Evolutionary conservation across 2,797 vertebrate genomes (phyloP), one percentile per base, ranked within the genome.

Genomic region (Sparus aurata): DNA sequence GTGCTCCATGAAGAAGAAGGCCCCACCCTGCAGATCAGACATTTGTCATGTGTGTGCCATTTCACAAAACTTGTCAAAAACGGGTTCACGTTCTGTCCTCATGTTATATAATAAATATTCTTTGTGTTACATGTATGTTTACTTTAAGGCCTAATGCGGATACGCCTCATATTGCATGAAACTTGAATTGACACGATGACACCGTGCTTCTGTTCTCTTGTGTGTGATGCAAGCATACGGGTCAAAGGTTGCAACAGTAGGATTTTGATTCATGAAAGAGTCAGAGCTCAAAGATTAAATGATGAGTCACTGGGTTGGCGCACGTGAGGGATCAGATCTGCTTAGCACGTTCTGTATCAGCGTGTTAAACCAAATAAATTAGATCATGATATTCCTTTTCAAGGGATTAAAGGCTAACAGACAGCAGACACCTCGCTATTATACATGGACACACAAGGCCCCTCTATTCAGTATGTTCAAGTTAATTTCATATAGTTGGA

Each of bases 1-100:
- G 3, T 96, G 96, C 88, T 96, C 96, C 12, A 96, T 0, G 85
- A 96, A 96, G 81, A 92, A 95, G 83, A 95, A 90, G 16, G 88
- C 95, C 20, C 95, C 95, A 27, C 95, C 95, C 95, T 96, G 89
- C 41, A 78, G 65, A 53, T 22, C 0, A 85, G 70, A 82, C 2
- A 63, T 65, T 17, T 22, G 20, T 43, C 16, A 17, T 5, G 4
- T 6, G 16, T 46, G 9, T n/a, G 12, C 1, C 8, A 25, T 54
- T 22, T 25, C 25, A 25, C 25, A 25, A 25, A 2, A 3, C 2
- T 25, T 34, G 30, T 5, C 30, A 34, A 30, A 34, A 34, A 34
- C 6, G 30, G 30, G 30, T 34, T 34, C 58, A 11, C 17, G 22
- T 17, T 5, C 0, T 54, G 30, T 45, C 0, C 18, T 34, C 20